Evolutionary conservation across 2,888 invertebrate species (phyloP).

Genomic region (Chymomyza amoena): DNA sequence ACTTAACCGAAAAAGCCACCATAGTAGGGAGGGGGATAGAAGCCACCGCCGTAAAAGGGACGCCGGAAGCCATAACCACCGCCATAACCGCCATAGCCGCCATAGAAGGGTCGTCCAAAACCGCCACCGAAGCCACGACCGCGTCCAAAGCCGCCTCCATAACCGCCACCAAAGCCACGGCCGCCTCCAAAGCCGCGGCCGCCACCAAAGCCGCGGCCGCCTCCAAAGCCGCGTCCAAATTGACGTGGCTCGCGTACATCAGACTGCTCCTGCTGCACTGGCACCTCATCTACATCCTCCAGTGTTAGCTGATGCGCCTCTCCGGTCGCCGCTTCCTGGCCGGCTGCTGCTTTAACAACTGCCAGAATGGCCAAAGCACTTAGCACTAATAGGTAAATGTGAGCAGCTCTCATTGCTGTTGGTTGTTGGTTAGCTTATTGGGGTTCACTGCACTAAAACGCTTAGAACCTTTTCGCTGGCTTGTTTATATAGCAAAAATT

Average conservation of each 20-base stretch:
- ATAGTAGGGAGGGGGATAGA: constrained; percentile 33
- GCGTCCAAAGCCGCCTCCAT: not conserved
- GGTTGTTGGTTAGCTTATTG: constrained; percentile 10
- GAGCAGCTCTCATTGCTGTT: constrained; percentile 47
- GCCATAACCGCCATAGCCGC: not conserved
- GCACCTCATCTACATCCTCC: constrained; percentile 65
- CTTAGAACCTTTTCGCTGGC: not conserved
- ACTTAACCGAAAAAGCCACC: constrained; percentile 6
- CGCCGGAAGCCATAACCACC: not conserved
- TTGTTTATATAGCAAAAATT: constrained; percentile 13
- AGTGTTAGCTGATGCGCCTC: constrained; percentile 50
- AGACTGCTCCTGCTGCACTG: constrained; percentile 55
- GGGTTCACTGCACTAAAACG: constrained; percentile 27
- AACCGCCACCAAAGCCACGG: constrained; percentile 9
- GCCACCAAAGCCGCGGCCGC: constrained; percentile 5
- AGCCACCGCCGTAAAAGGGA: constrained; percentile 36
- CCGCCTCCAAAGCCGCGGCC: constrained; percentile 27
- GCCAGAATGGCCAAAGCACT: constrained; percentile 50
- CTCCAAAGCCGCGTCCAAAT: constrained; percentile 41
- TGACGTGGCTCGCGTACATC: constrained; percentile 57
- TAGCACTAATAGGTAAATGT: constrained; percentile 61
- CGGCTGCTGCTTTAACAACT: constrained; percentile 13
- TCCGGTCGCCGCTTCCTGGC: constrained; percentile 11
- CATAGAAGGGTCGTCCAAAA: not conserved
- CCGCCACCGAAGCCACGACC: constrained; percentile 29